Base-by-base conservation (phyloP, 2,113 vertebrate genomes). In the Triplophysa rosa region DNA sequence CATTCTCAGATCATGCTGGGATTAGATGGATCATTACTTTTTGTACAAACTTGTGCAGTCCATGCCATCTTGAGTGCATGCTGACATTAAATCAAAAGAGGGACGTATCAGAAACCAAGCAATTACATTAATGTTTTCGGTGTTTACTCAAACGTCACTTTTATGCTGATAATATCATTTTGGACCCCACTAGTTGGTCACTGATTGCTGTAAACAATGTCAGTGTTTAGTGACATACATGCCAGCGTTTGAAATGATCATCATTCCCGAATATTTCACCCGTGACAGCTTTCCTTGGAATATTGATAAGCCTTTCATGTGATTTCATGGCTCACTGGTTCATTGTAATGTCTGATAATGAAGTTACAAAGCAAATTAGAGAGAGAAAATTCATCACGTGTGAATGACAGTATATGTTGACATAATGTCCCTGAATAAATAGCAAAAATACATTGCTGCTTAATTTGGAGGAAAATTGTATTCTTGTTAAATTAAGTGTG, bases 401-500 rank as follows among this genome's bases (percentile, higher is more conserved):
- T 45, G 16, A 75, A 47, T 75, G 59, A 29, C 37, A 29, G 23
- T 63, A 24, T 42, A 24, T 42, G 59, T 65, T 66, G 47, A 64
- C 42, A 71, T 19, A 12, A 26, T 78, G 21, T 33, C 4, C 77
- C 66, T 47, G 24, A 8, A 72, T 29, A 72, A 54, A 58, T 9
- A 65, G 47, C 21, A 58, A 8, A 45, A 62, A 80, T n/a, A 66
- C 14, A 71, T 45, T 40, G 40, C 40, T 54, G 59, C 8, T 56
- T 80, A 64, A 72, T 80, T 72, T 71, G 21, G 26, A 40, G 26
- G 45, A 65, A 80, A 80, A 65, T 72, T n/a, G 29, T 58, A 66
- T 64, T 33, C 8, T 69, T 56, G 14, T 6, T 72, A 45, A 79
- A 74, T 74, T 16, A 56, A 63, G 54, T 74, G 63, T 80, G 69